phyloP scores from a whole-genome alignment of 2,113 vertebrate genomes.

The Hipposideros armiger region DNA sequence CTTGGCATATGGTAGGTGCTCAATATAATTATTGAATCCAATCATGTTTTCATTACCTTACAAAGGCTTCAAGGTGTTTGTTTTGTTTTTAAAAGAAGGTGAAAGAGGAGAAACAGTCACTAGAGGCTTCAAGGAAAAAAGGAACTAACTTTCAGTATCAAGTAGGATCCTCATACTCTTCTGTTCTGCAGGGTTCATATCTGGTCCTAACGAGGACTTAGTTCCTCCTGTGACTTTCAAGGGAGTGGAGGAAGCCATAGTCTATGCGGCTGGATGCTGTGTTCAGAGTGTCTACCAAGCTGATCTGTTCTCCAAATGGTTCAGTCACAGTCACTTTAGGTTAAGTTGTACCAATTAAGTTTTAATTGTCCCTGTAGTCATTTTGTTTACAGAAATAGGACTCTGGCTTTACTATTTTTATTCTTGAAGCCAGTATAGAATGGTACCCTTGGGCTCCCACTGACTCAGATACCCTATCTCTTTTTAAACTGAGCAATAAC shows the following conservation, averaged over 20 bases:
- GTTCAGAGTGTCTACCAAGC: neutral
- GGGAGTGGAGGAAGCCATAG: neutral
- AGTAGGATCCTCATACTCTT: neutral
- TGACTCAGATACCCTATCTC: conserved; percentile 38
- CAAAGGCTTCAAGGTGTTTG: neutral
- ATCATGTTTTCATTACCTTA: neutral
- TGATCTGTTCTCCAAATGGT: neutral
- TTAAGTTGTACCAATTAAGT: conserved; percentile 39
- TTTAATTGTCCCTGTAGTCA: conserved; percentile 14
- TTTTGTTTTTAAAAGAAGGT: neutral
- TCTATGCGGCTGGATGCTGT: no score
- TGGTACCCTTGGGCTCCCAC: neutral
- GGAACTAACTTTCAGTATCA: neutral
- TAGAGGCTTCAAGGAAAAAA: neutral
- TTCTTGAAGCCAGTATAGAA: conserved; percentile 13
- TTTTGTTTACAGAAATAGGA: conserved; percentile 64
- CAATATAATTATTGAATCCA: neutral
- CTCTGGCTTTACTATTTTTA: conserved; percentile 56
- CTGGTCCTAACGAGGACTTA: neutral
- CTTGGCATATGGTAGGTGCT: neutral
- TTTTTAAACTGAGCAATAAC: conserved; percentile 29
- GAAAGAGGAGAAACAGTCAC: neutral
- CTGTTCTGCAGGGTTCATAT: neutral
- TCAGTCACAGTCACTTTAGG: neutral
- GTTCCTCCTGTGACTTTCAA: neutral